Evolutionary conservation across 2,797 vertebrate genomes (phyloP).

Genomic region (Coracias cyanogaster): DNA sequence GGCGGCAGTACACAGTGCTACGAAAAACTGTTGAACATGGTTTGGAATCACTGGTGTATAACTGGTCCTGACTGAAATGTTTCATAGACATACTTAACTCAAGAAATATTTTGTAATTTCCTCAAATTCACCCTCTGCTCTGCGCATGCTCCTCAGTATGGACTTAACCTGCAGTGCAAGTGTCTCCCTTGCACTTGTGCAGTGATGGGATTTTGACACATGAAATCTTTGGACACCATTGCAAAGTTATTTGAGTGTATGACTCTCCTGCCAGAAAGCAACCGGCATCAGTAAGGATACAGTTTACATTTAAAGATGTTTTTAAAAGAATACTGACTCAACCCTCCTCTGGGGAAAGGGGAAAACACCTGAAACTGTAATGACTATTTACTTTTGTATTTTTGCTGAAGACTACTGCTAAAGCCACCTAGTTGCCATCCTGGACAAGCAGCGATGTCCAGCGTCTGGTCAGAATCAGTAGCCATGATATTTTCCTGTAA

Average conservation of each 20-base stretch:
- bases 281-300: neutral
- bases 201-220: neutral
- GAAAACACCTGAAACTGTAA: neutral
- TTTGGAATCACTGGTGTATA: neutral
- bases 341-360: neutral
- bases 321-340: neutral
- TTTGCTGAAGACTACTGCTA: neutral
- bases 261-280: neutral
- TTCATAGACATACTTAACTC: slow-evolving; percentile 35
- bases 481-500: neutral
- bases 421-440: neutral
- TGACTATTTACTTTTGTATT: neutral
- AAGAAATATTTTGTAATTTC: slow-evolving; percentile 42
- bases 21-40: neutral
- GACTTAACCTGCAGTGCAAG: neutral
- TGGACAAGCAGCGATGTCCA: neutral
- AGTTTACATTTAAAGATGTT: neutral
- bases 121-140: neutral
- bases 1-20: neutral
- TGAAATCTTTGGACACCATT: neutral
- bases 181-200: neutral
- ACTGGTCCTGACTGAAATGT: neutral
- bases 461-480: neutral
- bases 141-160: neutral
- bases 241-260: neutral